Evolutionary conservation across 2,888 invertebrate genomes (phyloP).

Genomic region (Chaitophorus viminalis): DNA sequence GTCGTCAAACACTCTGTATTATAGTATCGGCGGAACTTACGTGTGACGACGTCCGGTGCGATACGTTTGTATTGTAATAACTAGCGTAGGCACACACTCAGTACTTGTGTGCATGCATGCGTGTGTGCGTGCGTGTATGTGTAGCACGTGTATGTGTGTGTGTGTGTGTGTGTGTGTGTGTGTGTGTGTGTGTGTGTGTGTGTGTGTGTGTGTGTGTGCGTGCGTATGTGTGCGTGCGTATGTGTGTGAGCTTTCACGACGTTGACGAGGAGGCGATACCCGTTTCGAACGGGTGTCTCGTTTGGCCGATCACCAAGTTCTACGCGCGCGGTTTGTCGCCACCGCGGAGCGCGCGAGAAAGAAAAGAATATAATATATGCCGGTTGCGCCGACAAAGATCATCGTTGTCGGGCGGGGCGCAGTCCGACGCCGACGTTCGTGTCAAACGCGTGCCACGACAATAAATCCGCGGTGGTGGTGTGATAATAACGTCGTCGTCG

Average conservation of each 20-base stretch:
- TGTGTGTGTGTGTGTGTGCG: neutral
- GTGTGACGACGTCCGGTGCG: neutral
- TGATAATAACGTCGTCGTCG: neutral
- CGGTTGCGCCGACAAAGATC: neutral
- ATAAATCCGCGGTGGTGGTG: neutral
- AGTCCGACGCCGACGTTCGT: conserved; percentile 26
- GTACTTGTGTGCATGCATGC: conserved; percentile 14
- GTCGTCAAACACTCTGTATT: no score
- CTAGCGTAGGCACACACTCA: neutral
- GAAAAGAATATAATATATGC: neutral
- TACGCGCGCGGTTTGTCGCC: conserved; percentile 27
- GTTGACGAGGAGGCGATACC: neutral
- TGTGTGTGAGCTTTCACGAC: neutral
- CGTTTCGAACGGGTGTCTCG: conserved; percentile 31
- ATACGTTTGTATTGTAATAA: neutral
- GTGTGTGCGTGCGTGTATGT: no score
- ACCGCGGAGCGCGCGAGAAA: neutral
- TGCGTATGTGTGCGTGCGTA: neutral
- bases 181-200: neutral
- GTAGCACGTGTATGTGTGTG: neutral
- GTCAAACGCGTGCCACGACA: conserved; percentile 2
- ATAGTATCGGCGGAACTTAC: neutral
- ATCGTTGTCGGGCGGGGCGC: conserved; percentile 4
- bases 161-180: neutral
- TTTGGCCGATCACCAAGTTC: conserved; percentile 55